Evolutionary conservation across 2,888 invertebrate species (phyloP).

Genomic region (Lomographa bimaculata): DNA sequence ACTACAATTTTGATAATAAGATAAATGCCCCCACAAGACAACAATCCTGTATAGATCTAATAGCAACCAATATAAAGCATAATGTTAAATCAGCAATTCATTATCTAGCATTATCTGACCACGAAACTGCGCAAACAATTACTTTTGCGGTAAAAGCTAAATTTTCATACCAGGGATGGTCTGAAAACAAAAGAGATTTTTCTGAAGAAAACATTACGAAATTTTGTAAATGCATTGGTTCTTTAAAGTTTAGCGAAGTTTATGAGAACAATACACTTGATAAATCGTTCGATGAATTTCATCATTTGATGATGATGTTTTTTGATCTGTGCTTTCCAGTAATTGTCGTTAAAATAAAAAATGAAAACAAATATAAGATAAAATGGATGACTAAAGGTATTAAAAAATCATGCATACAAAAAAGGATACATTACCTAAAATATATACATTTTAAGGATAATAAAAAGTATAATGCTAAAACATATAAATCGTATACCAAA

Average conservation of each 20-base stretch:
- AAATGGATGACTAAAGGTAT: neutral
- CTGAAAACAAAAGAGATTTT: neutral
- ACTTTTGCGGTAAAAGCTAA: neutral
- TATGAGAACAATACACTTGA: neutral
- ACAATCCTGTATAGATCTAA: neutral
- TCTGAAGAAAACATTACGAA: neutral
- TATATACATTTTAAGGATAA: neutral
- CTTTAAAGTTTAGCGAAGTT: neutral
- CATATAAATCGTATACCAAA: neutral
- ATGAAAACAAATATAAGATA: too few species aligned
- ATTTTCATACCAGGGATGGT: neutral
- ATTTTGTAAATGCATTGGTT: neutral
- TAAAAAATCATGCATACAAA: neutral
- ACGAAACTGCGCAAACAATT: conserved; percentile 1
- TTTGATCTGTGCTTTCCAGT: neutral
- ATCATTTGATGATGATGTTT: neutral
- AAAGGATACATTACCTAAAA: neutral
- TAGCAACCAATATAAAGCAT: neutral
- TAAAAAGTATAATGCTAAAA: neutral
- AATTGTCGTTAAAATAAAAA: neutral
- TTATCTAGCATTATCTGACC: neutral
- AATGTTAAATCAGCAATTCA: neutral
- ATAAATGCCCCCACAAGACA: neutral
- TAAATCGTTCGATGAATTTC: neutral
- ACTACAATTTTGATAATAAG: neutral